Base-by-base conservation (phyloP, 2,888 invertebrate genomes). In the Thymelicus acteon region DNA sequence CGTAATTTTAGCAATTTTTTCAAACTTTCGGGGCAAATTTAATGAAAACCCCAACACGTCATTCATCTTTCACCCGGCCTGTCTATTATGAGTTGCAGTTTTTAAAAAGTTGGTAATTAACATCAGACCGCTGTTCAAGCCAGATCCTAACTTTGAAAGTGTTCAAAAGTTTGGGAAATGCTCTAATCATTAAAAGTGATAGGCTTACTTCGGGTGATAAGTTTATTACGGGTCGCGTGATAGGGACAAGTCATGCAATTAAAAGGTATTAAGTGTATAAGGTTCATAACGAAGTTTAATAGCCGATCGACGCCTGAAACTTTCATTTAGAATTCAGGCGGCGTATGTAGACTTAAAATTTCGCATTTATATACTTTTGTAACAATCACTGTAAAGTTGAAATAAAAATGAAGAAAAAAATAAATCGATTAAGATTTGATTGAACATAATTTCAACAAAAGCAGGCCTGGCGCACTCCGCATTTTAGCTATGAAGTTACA, bases 41-140 rank as follows among this genome's bases (percentile, higher is more conserved):
- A 79, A 78, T 79, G 77, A 82, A 82, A 86, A 82, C 82, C 70
- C 84, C 82, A 86, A 89, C 89, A 91, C 92, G 89, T 93, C 92
- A 93, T 93, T 92, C 91, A 93, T 93, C 89, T 90, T 89, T 88
- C 88, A 83, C 80, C 87, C 84, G 79, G 81, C 83, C 91, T 92
- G 91, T 93, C 93, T 88, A 92, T 92, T 92, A 92, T 93, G 92
- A 93, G 89, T 91, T 92, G 92, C 92, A 91, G 86, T 93, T 92
- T 92, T 89, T 78, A 84, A 90, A 82, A 93, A 93, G 91, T 92
- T 93, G 81, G 85, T 93, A 93, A 93, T 93, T 93, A 93, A 92
- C 93, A 91, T 85, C 82, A 81, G 82, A 78, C 84, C 83, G 84
- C 82, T 81, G 86, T 85, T 86, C 84, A 83, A 80, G 83, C 80